These are phyloP conservation scores for Sciurus vulgaris DNA, from an alignment of 2,797 vertebrate species.

Conservation along the genomic window DNA sequence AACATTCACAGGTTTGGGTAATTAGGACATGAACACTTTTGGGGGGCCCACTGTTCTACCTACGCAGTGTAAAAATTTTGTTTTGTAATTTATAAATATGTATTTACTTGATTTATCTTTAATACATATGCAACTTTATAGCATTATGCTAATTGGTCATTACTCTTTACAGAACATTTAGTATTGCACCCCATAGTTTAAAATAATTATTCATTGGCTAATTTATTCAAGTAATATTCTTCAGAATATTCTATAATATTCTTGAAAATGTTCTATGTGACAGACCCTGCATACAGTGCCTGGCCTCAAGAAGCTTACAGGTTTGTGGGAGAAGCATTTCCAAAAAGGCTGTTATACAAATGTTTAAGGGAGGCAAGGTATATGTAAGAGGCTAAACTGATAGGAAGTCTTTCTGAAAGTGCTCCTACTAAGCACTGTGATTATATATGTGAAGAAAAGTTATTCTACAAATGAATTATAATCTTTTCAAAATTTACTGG, in stretches of 20 bases:
- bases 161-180: constrained; percentile 42
- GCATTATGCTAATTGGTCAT: neutral
- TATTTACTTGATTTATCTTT: constrained; percentile 53
- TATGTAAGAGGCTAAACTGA: neutral
- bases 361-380: neutral
- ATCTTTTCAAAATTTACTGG: constrained; percentile 14
- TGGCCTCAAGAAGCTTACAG: constrained; percentile 12
- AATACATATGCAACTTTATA: constrained; percentile 43
- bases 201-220: constrained; percentile 51
- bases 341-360: neutral
- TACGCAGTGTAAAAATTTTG: neutral
- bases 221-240: constrained; percentile 38
- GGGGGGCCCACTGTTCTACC: neutral
- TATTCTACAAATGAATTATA: constrained; percentile 38
- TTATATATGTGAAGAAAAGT: constrained; percentile 42
- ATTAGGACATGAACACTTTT: neutral
- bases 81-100: neutral
- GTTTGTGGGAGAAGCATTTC: constrained; percentile 3
- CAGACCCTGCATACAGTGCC: neutral
- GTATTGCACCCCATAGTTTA: neutral
- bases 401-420: neutral
- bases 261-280: neutral
- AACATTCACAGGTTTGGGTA: neutral
- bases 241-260: neutral
- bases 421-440: neutral